Conservation (phyloP, 2,888 invertebrate species). For the Patella depressa region DNA sequence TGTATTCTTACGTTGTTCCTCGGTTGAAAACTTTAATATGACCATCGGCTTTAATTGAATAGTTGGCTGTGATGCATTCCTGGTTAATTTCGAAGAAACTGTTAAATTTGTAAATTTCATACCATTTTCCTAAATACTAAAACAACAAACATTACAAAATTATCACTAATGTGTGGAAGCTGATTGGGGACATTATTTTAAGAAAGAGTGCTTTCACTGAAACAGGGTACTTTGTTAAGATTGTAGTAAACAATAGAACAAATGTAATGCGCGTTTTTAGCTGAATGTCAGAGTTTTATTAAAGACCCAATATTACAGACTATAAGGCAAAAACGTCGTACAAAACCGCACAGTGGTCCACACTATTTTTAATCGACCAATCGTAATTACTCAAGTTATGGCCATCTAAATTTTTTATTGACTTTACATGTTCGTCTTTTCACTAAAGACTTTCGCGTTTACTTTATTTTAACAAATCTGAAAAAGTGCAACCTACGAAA, state of each 20-base stretch:
- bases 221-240: neutral
- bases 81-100: conserved; percentile 46
- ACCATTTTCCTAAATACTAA: conserved; percentile 54
- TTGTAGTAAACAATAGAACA: no score
- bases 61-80: conserved; percentile 46
- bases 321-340: no score
- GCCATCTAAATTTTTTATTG: no score
- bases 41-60: conserved; percentile 44
- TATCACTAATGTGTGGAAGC: neutral
- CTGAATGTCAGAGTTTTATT: no score
- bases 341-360: no score
- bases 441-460: no score
- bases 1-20: conserved; percentile 36
- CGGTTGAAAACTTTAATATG: conserved; percentile 48
- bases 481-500: neutral
- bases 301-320: no score
- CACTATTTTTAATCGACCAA: no score
- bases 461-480: neutral
- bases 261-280: no score
- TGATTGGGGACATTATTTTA: neutral
- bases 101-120: conserved; percentile 46
- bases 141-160: conserved; percentile 3
- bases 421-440: no score
- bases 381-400: no score
- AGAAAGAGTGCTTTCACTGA: neutral